phyloP scores from a whole-genome alignment of 2,113 vertebrate genomes.

The Hydrochoerus hydrochaeris region DNA sequence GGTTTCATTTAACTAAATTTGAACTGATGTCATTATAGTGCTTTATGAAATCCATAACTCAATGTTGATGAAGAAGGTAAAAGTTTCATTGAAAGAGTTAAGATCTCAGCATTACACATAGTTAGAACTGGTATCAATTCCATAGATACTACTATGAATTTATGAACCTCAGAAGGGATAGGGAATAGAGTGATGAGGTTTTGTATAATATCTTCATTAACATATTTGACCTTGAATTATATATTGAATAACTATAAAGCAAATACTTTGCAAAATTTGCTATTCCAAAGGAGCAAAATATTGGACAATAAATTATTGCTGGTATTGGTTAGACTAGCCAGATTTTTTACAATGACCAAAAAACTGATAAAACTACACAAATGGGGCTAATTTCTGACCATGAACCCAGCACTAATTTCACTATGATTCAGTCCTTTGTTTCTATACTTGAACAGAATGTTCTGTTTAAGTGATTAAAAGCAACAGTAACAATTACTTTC shows the following conservation, averaged over 20 bases:
- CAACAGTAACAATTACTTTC: background rate
- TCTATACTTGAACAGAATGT: background rate
- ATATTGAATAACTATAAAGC: background rate
- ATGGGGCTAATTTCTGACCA: background rate
- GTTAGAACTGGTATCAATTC: background rate
- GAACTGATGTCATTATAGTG: background rate
- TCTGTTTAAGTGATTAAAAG: background rate
- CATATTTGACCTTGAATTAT: background rate
- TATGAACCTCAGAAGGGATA: background rate
- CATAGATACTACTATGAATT: background rate
- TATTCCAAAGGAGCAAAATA: background rate
- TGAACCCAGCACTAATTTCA: background rate
- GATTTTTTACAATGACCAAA: background rate
- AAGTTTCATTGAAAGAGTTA: background rate
- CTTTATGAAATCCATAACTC: background rate
- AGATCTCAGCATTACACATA: background rate
- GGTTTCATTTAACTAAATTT: background rate
- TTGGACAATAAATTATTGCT: background rate
- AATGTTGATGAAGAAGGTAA: background rate
- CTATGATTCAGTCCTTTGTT: background rate
- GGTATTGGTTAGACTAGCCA: background rate
- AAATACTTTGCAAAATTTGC: background rate
- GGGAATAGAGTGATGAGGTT: accelerated
- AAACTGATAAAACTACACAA: background rate
- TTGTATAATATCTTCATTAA: background rate